Percentiles rank a stretch among this genome's conserved stretches.
These are phyloP conservation scores for Rhinogobius similis DNA, from an alignment of 2,113 vertebrate genomes.

Conservation along the genomic window DNA sequence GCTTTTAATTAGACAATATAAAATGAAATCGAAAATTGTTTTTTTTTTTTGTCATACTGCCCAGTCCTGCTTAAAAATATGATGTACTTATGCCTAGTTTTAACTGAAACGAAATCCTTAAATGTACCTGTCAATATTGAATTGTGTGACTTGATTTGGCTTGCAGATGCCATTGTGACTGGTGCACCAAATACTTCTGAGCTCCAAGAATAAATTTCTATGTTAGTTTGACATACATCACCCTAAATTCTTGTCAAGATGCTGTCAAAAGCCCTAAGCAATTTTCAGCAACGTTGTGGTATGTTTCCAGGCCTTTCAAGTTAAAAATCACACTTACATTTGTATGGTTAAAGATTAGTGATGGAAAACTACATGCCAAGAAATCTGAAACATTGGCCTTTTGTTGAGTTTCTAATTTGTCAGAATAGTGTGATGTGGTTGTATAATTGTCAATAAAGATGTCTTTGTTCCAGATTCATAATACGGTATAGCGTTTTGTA, in stretches of 20 bases:
- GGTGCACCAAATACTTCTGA: not conserved
- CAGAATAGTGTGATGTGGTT: too few relatives aligned
- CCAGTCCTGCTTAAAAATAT: too few relatives aligned
- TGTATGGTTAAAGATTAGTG: not conserved
- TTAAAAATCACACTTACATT: not conserved
- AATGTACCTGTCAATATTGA: not conserved
- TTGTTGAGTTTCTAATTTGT: not conserved
- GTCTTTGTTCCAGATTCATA: too few relatives aligned
- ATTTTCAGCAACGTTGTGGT: slow-evolving; percentile 8
- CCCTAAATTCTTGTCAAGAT: slow-evolving; percentile 7
- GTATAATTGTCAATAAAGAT: not conserved
- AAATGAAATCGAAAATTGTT: too few relatives aligned
- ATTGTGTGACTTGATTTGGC: not conserved
- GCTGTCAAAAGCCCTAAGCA: not conserved
- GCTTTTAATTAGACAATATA: too few relatives aligned
- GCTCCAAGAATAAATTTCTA: not conserved
- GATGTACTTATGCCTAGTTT: too few relatives aligned
- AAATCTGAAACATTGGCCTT: not conserved
- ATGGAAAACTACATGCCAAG: not conserved
- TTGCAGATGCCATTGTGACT: not conserved
- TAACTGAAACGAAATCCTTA: too few relatives aligned
- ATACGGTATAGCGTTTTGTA: not conserved
- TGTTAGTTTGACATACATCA: slow-evolving; percentile 3
- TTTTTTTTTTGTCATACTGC: too few relatives aligned
- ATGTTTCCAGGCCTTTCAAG: not conserved